A percentile compares a stretch with the other conserved stretches of the same genome.
These are phyloP conservation scores for Zaprionus capensis DNA, from an alignment of 1,140 invertebrate species.

Conservation along the genomic window DNA sequence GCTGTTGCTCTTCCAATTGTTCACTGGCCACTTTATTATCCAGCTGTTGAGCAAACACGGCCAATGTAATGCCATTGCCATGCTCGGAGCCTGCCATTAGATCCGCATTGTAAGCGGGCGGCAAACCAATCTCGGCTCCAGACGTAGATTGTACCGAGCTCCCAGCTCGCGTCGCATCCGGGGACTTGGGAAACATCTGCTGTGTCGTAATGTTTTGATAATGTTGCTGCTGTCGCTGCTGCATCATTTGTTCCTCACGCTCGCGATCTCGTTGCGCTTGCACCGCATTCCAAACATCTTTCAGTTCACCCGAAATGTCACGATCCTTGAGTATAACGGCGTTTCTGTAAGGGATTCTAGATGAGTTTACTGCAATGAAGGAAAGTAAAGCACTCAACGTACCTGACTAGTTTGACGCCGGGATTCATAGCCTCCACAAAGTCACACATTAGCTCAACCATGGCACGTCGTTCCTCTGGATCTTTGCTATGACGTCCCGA, in stretches of 20 bases:
- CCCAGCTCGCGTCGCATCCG: slow-evolving; percentile 62
- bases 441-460: slow-evolving; percentile 88
- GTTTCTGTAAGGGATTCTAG: slow-evolving; percentile 67
- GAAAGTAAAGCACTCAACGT: too few species aligned
- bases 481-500: slow-evolving; percentile 88
- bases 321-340: slow-evolving; percentile 88
- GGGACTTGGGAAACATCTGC: slow-evolving; percentile 81
- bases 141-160: slow-evolving; percentile 46
- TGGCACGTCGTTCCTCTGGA: slow-evolving; percentile 86
- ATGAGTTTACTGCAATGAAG: too few species aligned
- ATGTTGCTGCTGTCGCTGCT: slow-evolving; percentile 78
- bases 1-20: slow-evolving; percentile 50
- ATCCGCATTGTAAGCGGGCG: slow-evolving; percentile 60
- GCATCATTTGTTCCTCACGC: slow-evolving; percentile 84
- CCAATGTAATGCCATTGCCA: slow-evolving; percentile 65
- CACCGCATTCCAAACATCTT: slow-evolving; percentile 89
- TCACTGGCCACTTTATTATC: slow-evolving; percentile 75
- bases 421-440: slow-evolving; percentile 90
- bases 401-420: slow-evolving; percentile 86
- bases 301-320: slow-evolving; percentile 89
- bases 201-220: slow-evolving; percentile 82
- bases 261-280: slow-evolving; percentile 88
- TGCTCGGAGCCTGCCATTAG: slow-evolving; percentile 50
- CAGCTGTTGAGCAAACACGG: slow-evolving; percentile 72
- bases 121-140: slow-evolving; percentile 45